Conservation (phyloP, 2,113 vertebrate genomes). For the Arothron firmamentum region DNA sequence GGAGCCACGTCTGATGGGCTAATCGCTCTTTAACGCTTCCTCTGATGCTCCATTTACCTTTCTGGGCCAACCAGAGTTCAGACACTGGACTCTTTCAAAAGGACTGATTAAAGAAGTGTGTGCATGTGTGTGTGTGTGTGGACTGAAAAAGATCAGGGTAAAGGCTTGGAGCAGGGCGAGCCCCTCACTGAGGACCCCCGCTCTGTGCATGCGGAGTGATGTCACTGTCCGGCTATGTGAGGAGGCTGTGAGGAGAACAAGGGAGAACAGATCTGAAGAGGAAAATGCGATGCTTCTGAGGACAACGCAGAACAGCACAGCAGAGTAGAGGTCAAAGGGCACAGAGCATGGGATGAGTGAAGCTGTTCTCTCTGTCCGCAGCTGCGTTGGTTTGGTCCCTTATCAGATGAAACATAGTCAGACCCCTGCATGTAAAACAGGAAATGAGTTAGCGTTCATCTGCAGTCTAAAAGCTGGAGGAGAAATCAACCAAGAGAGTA, state of each 20-base stretch:
- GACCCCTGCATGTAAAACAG: conserved; percentile 6
- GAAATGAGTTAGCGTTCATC: conserved; percentile 2
- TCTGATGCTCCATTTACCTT: conserved; percentile 4
- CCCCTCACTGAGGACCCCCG: conserved; percentile 31
- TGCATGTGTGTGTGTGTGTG: conserved; percentile 21
- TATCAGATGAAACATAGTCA: conserved; percentile 17
- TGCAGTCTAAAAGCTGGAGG: no score
- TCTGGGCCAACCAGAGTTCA: conserved; percentile 5
- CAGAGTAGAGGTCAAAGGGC: conserved; percentile 23
- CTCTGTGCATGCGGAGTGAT: conserved; percentile 42
- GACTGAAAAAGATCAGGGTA: background rate
- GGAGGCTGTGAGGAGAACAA: conserved; percentile 23
- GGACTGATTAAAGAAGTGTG: conserved; percentile 36
- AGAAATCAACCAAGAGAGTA: conserved; percentile 4
- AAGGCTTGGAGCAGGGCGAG: conserved; percentile 13
- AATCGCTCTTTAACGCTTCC: background rate
- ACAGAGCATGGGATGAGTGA: conserved; percentile 1
- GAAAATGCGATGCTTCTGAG: conserved; percentile 14
- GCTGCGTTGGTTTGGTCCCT: conserved; percentile 4
- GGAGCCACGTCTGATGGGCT: conserved; percentile 1
- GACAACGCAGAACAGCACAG: conserved; percentile 17
- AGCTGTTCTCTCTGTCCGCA: background rate
- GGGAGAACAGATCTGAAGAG: conserved; percentile 23
- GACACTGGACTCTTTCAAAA: conserved; percentile 34
- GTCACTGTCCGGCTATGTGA: conserved; percentile 49